Evolutionary conservation across 1,140 invertebrate species (phyloP), one percentile per base, ranked within the genome.

Genomic region (Eumaeus atala): DNA sequence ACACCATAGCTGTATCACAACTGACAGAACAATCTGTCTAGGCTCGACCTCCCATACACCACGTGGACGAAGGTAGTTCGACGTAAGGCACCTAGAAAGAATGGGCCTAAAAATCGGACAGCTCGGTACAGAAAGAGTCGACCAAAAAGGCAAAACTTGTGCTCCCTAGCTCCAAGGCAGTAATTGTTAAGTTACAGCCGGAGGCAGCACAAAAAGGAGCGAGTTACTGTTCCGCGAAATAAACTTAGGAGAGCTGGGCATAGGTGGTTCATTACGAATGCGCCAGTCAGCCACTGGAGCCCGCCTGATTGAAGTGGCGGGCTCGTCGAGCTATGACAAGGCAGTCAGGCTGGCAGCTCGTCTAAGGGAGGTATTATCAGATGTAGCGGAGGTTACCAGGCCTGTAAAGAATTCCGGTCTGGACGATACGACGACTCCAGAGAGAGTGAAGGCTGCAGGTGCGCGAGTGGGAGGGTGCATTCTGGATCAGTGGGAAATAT

Each of bases 321-420:
- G 40, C 7, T 16, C 14, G 2, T 14, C 12, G 3, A 44, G 40
- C 7, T 9, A 9, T 9, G 40, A 16, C n/a, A 14, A 44, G 16
- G 40, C 40, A 14, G 16, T 16, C 12, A 14, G 12, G 9, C 12
- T 44, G 12, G 40, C 40, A 16, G 17, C 14, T 9, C 14, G 17
- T 9, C 8, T 44, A 16, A 16, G 12, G 11, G 38, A 12, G 38
- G 7, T 40, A 4, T 6, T 40, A 1, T 16, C 11, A 5, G 38
- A 40, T n/a, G 38, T 40, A 4, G 38, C 38, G 11, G 38, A 40
- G 1, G 38, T 40, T 4, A 14, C 9, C 12, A 40, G 38, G 12
- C 38, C 38, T 11, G 47, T 48, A 3, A 48, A 4, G 47, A 48
- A 0, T 16, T 49, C n/a, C n/a, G 48, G 48, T 16, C 48, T 49